These are phyloP conservation scores for Fringilla coelebs DNA, from an alignment of 2,797 vertebrate genomes.

Conservation along the genomic window DNA sequence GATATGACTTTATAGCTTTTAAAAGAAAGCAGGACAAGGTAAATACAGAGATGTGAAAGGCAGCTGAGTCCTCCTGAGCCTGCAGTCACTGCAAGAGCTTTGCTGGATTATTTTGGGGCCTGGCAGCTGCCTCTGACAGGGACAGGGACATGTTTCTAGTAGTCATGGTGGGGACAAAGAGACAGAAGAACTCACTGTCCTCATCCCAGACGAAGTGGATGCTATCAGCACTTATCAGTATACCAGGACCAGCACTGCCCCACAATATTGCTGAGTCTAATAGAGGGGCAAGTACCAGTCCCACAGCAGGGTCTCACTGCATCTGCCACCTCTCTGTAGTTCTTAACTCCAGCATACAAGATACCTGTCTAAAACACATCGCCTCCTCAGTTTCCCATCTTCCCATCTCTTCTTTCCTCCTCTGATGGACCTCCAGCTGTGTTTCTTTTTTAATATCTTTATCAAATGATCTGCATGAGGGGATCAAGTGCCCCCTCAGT, in stretches of 20 bases:
- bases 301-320: neutral
- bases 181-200: neutral
- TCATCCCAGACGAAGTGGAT: neutral
- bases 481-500: neutral
- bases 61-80: neutral
- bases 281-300: neutral
- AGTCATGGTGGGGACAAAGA: neutral
- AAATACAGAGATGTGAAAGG: neutral
- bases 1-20: neutral
- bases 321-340: neutral
- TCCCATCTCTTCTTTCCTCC: neutral
- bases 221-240: neutral
- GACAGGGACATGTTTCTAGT: neutral
- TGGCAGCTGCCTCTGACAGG: neutral
- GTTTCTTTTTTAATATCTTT: neutral
- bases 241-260: neutral
- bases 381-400: neutral
- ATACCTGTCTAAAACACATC: neutral
- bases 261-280: fast-evolving
- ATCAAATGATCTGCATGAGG: neutral
- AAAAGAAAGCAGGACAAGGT: neutral
- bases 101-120: neutral
- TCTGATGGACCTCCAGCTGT: neutral
- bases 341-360: neutral
- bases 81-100: neutral